A percentile compares a stretch with the other conserved stretches of the same genome.
Conservation (phyloP, 2,888 invertebrate genomes). For the Acleris sparsana region DNA sequence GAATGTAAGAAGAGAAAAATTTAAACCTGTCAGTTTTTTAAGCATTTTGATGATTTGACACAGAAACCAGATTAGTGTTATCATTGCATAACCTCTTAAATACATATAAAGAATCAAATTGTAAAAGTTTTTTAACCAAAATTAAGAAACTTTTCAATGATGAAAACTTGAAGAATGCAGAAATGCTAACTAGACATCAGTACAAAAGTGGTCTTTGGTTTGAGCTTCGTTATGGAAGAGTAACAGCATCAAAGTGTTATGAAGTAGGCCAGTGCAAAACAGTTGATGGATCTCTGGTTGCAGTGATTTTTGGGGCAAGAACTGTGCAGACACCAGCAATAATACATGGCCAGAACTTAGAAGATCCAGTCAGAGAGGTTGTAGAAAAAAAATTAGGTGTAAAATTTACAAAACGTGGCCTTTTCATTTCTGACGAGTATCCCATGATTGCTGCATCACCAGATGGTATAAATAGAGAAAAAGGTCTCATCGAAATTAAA, state of each 20-base stretch:
- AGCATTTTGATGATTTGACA: neutral
- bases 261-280: too few species aligned
- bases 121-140: too few species aligned
- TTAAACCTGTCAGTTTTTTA: neutral
- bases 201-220: conserved; percentile 17
- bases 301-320: too few species aligned
- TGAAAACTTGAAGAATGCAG: neutral
- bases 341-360: neutral
- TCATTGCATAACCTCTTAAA: neutral
- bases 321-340: too few species aligned
- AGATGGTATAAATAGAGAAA: too few species aligned
- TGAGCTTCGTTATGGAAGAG: conserved; percentile 31
- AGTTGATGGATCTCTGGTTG: too few species aligned
- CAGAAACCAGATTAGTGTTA: neutral
- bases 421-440: conserved; percentile 4
- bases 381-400: neutral
- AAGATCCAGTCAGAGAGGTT: neutral
- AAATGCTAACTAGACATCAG: conserved; percentile 17
- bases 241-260: conserved; percentile 29
- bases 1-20: conserved; percentile 9
- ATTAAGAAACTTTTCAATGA: neutral
- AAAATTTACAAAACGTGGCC: neutral
- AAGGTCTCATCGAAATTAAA: too few species aligned
- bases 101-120: neutral
- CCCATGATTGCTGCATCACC: conserved; percentile 33